These are phyloP conservation scores for Melipona beecheii DNA, from an alignment of 2,888 invertebrate species.

Conservation along the genomic window DNA sequence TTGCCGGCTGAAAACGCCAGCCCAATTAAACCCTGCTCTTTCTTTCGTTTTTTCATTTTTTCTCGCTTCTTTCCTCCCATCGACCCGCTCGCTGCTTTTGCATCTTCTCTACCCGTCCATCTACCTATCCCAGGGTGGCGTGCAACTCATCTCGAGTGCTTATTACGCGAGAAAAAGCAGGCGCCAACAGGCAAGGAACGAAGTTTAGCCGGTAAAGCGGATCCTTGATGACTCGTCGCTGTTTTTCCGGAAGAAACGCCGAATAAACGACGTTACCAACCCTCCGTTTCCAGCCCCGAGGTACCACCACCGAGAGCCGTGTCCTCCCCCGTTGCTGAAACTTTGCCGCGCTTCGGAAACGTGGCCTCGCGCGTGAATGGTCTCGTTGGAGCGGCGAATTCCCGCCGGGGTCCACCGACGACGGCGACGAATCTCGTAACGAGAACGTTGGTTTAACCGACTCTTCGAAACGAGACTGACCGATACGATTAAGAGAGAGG, in stretches of 20 bases:
- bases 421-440: neutral
- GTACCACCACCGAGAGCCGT: neutral
- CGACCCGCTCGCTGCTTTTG: no score
- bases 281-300: neutral
- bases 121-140: neutral
- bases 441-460: neutral
- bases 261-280: constrained; percentile 52
- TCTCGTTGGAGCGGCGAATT: neutral
- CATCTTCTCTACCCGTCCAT: neutral
- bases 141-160: constrained; percentile 35
- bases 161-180: constrained; percentile 34
- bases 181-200: constrained; percentile 41
- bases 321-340: neutral
- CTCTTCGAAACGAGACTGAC: neutral
- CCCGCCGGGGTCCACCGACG: no score
- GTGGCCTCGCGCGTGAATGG: no score
- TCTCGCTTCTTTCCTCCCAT: neutral
- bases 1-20: neutral
- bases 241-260: constrained; percentile 64
- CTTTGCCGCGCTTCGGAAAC: neutral
- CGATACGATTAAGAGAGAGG: neutral
- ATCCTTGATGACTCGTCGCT: constrained; percentile 68
- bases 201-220: constrained; percentile 55
- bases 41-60: neutral
- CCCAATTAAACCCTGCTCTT: neutral